Conservation (phyloP, 2,113 vertebrate species). For the Uria lomvia region DNA sequence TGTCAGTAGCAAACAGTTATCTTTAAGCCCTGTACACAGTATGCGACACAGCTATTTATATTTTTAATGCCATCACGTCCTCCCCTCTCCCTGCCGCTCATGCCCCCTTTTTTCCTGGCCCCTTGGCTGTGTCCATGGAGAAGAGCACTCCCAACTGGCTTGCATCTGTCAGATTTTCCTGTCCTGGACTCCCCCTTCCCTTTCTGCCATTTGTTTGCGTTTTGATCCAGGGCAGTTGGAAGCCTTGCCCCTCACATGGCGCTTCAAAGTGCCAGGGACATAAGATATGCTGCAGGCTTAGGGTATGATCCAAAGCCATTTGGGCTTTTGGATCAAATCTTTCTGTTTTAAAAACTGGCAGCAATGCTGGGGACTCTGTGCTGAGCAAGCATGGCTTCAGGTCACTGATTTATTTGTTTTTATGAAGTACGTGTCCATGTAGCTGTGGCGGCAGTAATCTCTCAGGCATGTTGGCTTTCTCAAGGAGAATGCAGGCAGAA, state of each 20-base stretch:
- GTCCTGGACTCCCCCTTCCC: slow-evolving; percentile 8
- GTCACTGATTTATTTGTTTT: neutral
- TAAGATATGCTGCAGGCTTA: slow-evolving; percentile 24
- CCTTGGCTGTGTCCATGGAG: neutral
- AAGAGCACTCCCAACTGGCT: slow-evolving; percentile 32
- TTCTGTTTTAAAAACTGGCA: slow-evolving; percentile 32
- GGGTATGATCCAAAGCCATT: slow-evolving; percentile 33
- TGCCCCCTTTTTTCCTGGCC: neutral
- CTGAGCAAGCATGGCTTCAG: neutral
- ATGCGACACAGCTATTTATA: neutral
- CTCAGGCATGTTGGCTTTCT: neutral
- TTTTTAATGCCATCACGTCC: neutral
- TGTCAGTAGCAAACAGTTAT: neutral
- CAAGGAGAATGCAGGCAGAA: neutral
- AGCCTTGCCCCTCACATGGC: neutral
- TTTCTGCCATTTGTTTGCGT: slow-evolving; percentile 27
- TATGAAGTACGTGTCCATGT: neutral
- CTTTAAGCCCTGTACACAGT: neutral
- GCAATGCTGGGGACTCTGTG: neutral
- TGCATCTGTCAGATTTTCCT: slow-evolving; percentile 36
- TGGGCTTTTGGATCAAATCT: slow-evolving; percentile 23
- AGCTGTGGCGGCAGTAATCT: neutral
- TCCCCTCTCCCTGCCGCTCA: neutral
- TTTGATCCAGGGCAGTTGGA: slow-evolving; percentile 28
- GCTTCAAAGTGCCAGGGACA: slow-evolving; percentile 9